Base-by-base conservation (phyloP, 2,113 vertebrate species). In the Rafetus swinhoei region DNA sequence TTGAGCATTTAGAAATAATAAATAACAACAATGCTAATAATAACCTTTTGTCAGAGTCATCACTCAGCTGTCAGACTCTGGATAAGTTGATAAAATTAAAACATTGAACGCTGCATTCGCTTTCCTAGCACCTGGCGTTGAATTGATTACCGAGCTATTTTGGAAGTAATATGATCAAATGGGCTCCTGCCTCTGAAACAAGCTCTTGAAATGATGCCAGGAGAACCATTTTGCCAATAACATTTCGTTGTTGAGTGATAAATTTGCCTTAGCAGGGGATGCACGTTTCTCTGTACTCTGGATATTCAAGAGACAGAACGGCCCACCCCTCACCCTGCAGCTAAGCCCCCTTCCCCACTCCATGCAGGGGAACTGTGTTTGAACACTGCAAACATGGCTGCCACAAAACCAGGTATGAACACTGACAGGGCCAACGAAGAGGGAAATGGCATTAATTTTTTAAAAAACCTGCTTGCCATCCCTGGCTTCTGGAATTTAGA, bases 121-220 rank as follows among this genome's bases (percentile, higher is more conserved):
- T 92, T 13, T 90, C 88, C 86, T 86, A 79, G 86, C 84, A 79
- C 32, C 35, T 79, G 21, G 6, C 57, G 35, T 50, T 25, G 35
- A 22, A 22, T 35, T 90, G 88, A 27, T 18, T 88, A 32, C 80
- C 87, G 80, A 19, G 55, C 85, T 74, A 4, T 5, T 81, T 82
- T 59, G 82, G 9, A 88, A 82, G 56, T n/a, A 80, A 57, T 50
- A 15, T 50, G 53, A 59, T 69, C 54, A 88, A 95, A 90, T 54
- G 53, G 45, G 29, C 45, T 62, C n/a, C 59, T 35, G 21, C 69
- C 57, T 62, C 84, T 83, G 87, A 59, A 39, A 79, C 57, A 84
- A 62, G 24, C 79, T 82, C 86, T 90, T 94, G 92, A 92, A 93
- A 87, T 52, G 24, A 52, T 85, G 95, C 90, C 94, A 96, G 57